Evolutionary conservation across 2,888 invertebrate genomes (phyloP), one percentile per base, ranked within the genome.

Genomic region (Rotaria magnacalcarata): DNA sequence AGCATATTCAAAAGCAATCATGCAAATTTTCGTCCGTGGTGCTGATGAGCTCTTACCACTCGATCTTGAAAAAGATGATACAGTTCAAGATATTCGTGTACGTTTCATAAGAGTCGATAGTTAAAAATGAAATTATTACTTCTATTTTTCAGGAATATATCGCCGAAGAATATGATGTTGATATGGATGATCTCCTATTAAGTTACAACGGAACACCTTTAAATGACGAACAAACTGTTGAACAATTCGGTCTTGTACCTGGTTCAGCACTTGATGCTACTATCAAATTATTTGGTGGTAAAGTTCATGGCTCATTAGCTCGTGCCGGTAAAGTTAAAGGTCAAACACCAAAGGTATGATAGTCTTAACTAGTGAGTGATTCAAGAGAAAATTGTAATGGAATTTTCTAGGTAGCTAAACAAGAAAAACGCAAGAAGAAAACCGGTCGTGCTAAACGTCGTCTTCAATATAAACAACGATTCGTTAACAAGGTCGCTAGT

Each of bases 281-380:
- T 27, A 52, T 85, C 21, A 85, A 85, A 75, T 43, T 86, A 21
- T 74, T 84, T 85, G 86, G 86, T 85, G 94, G 94, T 93, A 99
- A 99, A 93, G 99, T 99, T 89, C 99, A 99, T 93, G 99, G 99
- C 90, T 99, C 99, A 88, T 93, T 99, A 90, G 98, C 99, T 93
- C 98, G 99, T 94, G 99, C 99, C 91, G 99, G 99, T 91, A 99
- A 99, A 93, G 99, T 99, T 86, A 97, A 97, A 92, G 98, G 98
- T 88, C 99, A 99, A 92, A 99, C 99, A 34, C 98, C 98, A 52
- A 99, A 99, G 93, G 94, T 93, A 85, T 19, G 27, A 60, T 7
- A 27, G 34, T 7, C 14, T 34, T 16, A 41, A 34, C 67, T 14
- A 67, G 14, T 67, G 3, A 67, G 34, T 67, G 4, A 67, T 16